These are phyloP conservation scores for Nomada flava DNA, from an alignment of 2,888 invertebrate genomes.

Conservation along the genomic window DNA sequence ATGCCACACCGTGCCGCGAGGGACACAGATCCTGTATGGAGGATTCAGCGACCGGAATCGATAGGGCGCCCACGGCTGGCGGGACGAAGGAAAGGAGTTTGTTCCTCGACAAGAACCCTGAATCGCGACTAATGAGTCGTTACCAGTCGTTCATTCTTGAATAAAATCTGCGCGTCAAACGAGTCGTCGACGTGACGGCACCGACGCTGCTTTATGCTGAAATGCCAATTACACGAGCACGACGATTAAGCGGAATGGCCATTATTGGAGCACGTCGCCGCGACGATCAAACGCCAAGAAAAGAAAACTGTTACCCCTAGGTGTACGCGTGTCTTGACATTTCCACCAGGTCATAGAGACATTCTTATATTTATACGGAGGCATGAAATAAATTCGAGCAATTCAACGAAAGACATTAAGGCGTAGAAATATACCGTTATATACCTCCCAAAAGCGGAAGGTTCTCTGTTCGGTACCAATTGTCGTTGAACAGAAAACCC, in stretches of 20 bases:
- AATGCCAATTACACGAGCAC: slow-evolving; percentile 51
- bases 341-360: neutral
- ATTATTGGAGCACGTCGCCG: slow-evolving; percentile 41
- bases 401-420: neutral
- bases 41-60: slow-evolving; percentile 64
- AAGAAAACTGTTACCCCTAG: neutral
- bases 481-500: slow-evolving; percentile 31
- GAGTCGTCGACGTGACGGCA: slow-evolving; percentile 43
- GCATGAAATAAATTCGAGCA: neutral
- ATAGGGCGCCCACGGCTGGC: slow-evolving; percentile 49
- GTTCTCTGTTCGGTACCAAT: neutral
- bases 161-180: slow-evolving; percentile 61
- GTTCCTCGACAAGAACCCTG: slow-evolving; percentile 66
- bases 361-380: neutral
- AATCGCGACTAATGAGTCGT: slow-evolving; percentile 71
- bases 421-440: neutral
- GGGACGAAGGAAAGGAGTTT: slow-evolving; percentile 66
- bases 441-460: no score
- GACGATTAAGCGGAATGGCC: slow-evolving; percentile 61
- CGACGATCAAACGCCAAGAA: slow-evolving; percentile 25
- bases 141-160: slow-evolving; percentile 61
- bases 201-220: slow-evolving; percentile 39
- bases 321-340: neutral
- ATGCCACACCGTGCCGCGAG: slow-evolving; percentile 46
- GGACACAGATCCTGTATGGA: slow-evolving; percentile 30